These are phyloP conservation scores for Caenorhabditis remanei DNA, from an alignment of 1,140 invertebrate genomes.

Conservation along the genomic window DNA sequence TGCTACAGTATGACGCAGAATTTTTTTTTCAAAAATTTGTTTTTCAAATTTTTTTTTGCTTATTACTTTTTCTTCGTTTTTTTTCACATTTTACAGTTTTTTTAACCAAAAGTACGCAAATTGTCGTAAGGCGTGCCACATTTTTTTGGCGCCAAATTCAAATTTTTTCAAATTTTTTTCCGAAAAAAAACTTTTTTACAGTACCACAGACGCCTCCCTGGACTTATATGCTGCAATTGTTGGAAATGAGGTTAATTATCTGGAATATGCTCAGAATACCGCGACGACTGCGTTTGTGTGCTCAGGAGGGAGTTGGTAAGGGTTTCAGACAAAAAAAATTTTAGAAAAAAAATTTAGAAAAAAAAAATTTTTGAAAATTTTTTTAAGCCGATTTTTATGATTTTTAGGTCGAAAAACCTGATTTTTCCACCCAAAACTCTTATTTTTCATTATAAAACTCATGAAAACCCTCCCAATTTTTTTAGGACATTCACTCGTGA, in stretches of 20 bases:
- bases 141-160: not conserved
- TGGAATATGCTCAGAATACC: constrained; percentile 16
- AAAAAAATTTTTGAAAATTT: not conserved
- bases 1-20: too few relatives aligned
- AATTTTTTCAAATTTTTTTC: not conserved
- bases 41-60: not conserved
- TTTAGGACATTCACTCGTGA: not conserved
- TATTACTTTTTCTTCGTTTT: not conserved
- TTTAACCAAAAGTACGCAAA: not conserved
- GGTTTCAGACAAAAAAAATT: not conserved
- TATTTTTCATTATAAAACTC: too few relatives aligned
- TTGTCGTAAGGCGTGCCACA: not conserved
- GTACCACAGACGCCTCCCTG: not conserved
- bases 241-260: constrained; percentile 35
- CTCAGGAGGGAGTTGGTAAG: not conserved
- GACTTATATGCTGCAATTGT: constrained; percentile 9
- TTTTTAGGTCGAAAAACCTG: too few relatives aligned
- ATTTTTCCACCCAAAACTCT: too few relatives aligned
- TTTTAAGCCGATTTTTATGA: not conserved
- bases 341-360: not conserved
- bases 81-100: not conserved
- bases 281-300: not conserved
- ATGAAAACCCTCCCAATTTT: not conserved
- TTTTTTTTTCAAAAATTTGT: not conserved
- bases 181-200: not conserved